Conservation (phyloP, 2,888 invertebrate species). For the Cylindroiulus punctatus region DNA sequence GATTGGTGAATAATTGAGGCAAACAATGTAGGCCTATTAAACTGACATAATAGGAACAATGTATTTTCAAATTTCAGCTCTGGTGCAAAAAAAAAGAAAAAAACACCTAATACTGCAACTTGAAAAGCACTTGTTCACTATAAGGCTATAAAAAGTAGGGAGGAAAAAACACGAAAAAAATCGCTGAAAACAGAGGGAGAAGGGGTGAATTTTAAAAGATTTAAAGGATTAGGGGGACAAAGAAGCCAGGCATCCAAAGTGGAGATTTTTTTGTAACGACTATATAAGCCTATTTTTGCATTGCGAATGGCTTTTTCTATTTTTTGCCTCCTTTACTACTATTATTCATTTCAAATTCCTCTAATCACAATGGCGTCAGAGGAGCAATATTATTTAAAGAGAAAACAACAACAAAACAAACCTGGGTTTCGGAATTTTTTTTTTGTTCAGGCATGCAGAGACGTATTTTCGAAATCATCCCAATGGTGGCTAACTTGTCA, state of each 20-base stretch:
- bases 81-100: not conserved
- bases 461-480: too few species aligned
- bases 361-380: slow-evolving; percentile 1
- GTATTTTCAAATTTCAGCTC: not conserved
- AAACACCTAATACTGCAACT: not conserved
- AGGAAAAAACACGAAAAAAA: not conserved
- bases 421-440: not conserved
- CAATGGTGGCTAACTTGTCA: too few species aligned
- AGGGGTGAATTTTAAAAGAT: not conserved
- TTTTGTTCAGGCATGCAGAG: not conserved
- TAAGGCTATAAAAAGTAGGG: not conserved
- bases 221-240: slow-evolving; percentile 1
- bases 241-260: not conserved
- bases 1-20: not conserved
- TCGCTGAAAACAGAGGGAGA: not conserved
- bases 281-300: too few species aligned
- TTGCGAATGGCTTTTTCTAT: not conserved
- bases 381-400: not conserved
- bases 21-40: not conserved
- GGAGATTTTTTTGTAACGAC: not conserved
- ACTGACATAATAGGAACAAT: slow-evolving; percentile 1
- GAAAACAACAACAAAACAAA: not conserved
- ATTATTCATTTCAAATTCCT: slow-evolving; percentile 3
- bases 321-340: not conserved
- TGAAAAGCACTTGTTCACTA: not conserved